These are phyloP conservation scores for Trinectes maculatus DNA, from an alignment of 2,113 vertebrate species.

Conservation along the genomic window DNA sequence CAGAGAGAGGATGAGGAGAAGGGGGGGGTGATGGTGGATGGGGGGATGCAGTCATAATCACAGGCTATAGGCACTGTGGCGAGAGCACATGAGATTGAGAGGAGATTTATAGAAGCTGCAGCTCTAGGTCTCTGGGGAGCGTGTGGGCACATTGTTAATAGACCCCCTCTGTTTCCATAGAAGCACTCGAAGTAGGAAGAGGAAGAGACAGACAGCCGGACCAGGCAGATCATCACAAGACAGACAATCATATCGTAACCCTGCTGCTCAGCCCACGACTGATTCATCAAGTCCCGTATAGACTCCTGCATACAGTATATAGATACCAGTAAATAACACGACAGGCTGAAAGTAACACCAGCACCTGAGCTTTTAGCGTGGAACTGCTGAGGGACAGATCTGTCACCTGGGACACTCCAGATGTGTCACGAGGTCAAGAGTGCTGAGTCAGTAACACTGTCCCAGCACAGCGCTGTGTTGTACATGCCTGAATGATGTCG, in stretches of 20 bases:
- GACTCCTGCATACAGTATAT: background rate
- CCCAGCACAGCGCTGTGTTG: background rate
- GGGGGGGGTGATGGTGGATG: background rate
- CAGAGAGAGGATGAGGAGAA: constrained; percentile 8
- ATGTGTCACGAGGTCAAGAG: constrained; percentile 25
- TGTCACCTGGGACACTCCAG: constrained; percentile 18
- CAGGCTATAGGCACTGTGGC: constrained; percentile 41
- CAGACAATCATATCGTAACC: constrained; percentile 16
- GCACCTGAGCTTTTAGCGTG: constrained; percentile 19
- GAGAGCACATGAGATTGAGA: constrained; percentile 55
- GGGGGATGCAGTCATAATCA: constrained; percentile 25
- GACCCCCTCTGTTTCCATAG: constrained; percentile 76
- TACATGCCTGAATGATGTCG: background rate
- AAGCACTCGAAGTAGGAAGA: constrained; percentile 62
- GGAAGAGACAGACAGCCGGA: constrained; percentile 34
- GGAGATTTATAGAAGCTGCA: constrained; percentile 68
- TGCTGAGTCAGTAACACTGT: constrained; percentile 33
- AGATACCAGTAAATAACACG: constrained; percentile 4
- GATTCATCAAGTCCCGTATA: background rate
- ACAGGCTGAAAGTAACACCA: background rate
- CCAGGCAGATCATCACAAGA: constrained; percentile 15
- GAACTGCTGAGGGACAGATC: constrained; percentile 40
- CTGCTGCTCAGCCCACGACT: constrained; percentile 10
- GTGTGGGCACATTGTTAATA: constrained; percentile 73
- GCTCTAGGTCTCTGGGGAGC: constrained; percentile 65